Conservation (phyloP, 2,888 invertebrate genomes). For the Leptopilina drosophilae region DNA sequence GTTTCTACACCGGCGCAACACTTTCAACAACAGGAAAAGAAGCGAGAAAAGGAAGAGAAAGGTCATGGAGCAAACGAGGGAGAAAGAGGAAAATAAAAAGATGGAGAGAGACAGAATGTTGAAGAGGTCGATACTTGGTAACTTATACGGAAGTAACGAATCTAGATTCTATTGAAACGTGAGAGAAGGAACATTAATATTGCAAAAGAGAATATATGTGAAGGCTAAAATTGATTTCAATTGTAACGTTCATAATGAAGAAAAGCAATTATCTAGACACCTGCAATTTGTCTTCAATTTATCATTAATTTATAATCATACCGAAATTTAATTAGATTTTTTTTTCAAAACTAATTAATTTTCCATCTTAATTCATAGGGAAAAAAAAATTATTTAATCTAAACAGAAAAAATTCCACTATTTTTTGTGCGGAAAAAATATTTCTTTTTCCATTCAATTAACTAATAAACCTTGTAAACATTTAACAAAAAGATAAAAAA, state of each 20-base stretch:
- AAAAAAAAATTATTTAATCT: too few relatives aligned
- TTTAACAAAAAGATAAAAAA: too few relatives aligned
- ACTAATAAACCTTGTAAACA: too few relatives aligned
- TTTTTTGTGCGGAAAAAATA: too few relatives aligned
- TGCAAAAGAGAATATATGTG: conserved; percentile 20
- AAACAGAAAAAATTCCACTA: too few relatives aligned
- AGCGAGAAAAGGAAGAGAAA: conserved; percentile 47
- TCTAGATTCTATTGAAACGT: conserved; percentile 12
- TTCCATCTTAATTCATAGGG: too few relatives aligned
- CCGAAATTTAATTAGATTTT: neutral
- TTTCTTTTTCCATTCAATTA: too few relatives aligned
- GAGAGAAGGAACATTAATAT: conserved; percentile 21
- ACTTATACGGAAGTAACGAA: conserved; percentile 32
- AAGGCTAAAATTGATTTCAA: neutral
- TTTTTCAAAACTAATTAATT: neutral
- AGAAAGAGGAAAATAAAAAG: conserved; percentile 44
- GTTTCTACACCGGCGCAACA: neutral
- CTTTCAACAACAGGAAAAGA: conserved; percentile 12
- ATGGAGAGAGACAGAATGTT: conserved; percentile 44
- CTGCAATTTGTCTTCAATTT: neutral
- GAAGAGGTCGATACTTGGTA: conserved; percentile 32
- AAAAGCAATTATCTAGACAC: neutral
- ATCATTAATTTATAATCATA: neutral
- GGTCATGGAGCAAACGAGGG: conserved; percentile 44
- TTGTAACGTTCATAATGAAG: conserved; percentile 30